Percentiles rank a stretch among this genome's conserved stretches.
Evolutionary conservation across 2,888 invertebrate species (phyloP).

Genomic region (Siphlonurus alternatus): DNA sequence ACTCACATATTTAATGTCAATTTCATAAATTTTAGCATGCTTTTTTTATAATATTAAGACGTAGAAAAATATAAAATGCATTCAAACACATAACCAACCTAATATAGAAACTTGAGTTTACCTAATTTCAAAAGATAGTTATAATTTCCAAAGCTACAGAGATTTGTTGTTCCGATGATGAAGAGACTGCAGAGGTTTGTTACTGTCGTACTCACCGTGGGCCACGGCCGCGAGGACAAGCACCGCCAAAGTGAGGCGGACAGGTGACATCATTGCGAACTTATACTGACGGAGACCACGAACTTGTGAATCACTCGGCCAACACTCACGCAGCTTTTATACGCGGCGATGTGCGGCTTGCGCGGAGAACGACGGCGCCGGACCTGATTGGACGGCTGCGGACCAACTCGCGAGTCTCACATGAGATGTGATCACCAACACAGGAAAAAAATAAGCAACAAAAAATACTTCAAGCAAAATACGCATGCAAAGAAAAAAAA

Average conservation of each 20-base stretch:
- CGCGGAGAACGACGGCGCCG: background rate
- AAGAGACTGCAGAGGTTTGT: too few species aligned
- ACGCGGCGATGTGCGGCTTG: background rate
- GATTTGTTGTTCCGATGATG: too few species aligned
- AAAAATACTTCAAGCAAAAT: background rate
- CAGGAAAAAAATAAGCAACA: background rate
- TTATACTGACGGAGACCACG: background rate
- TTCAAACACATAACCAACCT: background rate
- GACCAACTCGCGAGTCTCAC: too few species aligned
- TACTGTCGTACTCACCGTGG: background rate
- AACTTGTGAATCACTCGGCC: background rate
- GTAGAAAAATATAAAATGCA: background rate
- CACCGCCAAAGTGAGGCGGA: background rate
- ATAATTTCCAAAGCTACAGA: background rate
- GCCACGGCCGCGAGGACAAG: background rate
- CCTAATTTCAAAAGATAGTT: background rate
- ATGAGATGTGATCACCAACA: background rate
- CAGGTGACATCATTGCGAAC: background rate
- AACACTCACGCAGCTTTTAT: constrained; percentile 1
- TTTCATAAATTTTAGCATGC: background rate
- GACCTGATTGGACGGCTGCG: background rate
- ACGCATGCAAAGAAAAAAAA: background rate
- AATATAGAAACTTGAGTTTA: background rate
- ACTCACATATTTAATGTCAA: too few species aligned
- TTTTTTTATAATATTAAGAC: background rate